Percentiles rank a stretch among this genome's conserved stretches.
Conservation (phyloP, 2,797 vertebrate species). For the Oceanodroma leucorhoa region DNA sequence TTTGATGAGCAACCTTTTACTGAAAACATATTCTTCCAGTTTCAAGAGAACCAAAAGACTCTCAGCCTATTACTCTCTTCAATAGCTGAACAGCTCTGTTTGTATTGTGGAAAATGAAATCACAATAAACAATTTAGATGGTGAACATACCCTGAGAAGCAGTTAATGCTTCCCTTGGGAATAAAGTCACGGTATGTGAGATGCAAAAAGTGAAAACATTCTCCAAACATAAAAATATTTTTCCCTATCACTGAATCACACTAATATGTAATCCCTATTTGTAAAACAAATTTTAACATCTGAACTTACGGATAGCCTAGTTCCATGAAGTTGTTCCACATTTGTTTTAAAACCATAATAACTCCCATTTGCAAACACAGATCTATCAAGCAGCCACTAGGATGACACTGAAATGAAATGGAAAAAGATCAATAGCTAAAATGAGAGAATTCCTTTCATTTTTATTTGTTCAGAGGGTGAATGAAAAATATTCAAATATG, state of each 20-base stretch:
- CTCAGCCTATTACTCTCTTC: background rate
- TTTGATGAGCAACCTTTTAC: background rate
- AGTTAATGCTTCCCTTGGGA: background rate
- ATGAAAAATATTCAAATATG: background rate
- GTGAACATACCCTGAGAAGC: background rate
- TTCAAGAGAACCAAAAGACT: background rate
- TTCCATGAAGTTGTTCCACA: conserved; percentile 99
- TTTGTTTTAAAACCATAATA: conserved; percentile 99
- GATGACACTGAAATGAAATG: conserved; percentile 86
- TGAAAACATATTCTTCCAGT: background rate
- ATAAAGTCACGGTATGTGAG: background rate
- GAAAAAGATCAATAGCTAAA: background rate
- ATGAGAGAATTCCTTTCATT: background rate
- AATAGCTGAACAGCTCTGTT: background rate
- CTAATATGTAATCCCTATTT: background rate
- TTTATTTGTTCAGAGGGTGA: background rate
- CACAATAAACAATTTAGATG: background rate
- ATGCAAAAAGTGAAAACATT: background rate
- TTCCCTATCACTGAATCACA: background rate
- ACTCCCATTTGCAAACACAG: conserved; percentile 98
- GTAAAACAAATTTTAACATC: background rate
- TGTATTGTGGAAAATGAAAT: background rate
- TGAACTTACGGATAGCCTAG: conserved; percentile 89
- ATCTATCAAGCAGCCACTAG: conserved; percentile 97
- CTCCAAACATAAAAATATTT: background rate